Base-by-base conservation (phyloP, 2,888 invertebrate species). In the Drosophila cognata region DNA sequence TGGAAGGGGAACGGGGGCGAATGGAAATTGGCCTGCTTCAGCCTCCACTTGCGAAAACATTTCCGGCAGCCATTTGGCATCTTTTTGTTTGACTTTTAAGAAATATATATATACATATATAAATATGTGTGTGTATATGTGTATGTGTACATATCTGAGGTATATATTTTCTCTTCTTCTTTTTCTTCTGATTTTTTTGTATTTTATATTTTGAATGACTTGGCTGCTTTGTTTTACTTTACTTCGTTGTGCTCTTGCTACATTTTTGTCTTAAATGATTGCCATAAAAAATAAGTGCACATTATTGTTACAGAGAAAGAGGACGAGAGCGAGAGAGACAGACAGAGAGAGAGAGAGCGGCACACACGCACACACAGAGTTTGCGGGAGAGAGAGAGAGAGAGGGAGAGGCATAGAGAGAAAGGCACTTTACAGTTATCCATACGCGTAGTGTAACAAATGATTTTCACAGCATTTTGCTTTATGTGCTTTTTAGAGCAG, bases 371-470 rank as follows among this genome's bases (percentile, higher is more conserved):
- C 25, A 61, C 38, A 25, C 38, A 36, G 43, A 25, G 10, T 5
- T 25, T 16, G 46, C 7, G 2, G 6, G 8, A 16, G 43, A 8
- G 5, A 1, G 29, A 11, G 7, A 8, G 21, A 28, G n/a, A 21
- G 31, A 38, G 50, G 18, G 43, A 46, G 61, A 38, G 36, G 57
- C 48, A 48, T 35, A 68, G 88, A 28, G 36, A 57, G 55, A 48
- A 48, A 61, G 88, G 84, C 84, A 84, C 89, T 84, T 88, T 83
- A 75, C 87, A 89, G 84, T 84, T 75, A 88, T 85, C 86, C 86
- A 89, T 88, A 89, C 88, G 88, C 86, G 81, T 85, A 86, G 86
- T 89, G 88, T 89, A 79, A 88, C 88, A 89, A 86, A 86, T 89
- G 90, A 86, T 86, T 86, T 86, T 85, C 86, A 81, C 82, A 86